Conservation (phyloP, 2,113 vertebrate species). For the Solea senegalensis region DNA sequence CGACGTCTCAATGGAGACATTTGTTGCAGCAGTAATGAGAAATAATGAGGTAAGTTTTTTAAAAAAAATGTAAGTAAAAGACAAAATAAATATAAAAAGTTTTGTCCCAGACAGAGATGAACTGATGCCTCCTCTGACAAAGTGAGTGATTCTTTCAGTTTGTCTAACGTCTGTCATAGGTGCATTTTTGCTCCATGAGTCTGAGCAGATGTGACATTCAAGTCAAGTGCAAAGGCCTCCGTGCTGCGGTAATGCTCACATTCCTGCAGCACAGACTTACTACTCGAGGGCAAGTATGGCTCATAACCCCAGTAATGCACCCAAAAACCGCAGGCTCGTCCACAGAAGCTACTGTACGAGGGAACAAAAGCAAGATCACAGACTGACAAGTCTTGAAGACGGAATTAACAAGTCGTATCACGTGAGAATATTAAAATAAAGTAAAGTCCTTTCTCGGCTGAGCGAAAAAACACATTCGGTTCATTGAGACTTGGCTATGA, state of each 20-base stretch:
- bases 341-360: slow-evolving; percentile 2
- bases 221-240: slow-evolving; percentile 20
- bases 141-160: neutral
- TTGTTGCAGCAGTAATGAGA: neutral
- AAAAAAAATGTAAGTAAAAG: slow-evolving; percentile 3
- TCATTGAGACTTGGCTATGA: neutral
- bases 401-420: neutral
- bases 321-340: neutral
- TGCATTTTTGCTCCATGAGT: slow-evolving; percentile 18
- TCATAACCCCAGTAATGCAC: slow-evolving; percentile 2
- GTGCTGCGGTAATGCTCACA: slow-evolving; percentile 15
- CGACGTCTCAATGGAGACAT: slow-evolving; percentile 3
- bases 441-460: too few species aligned
- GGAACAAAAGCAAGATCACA: neutral
- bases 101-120: neutral
- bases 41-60: neutral
- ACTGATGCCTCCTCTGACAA: neutral
- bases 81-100: slow-evolving; percentile 4
- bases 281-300: slow-evolving; percentile 16
- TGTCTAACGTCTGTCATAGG: slow-evolving; percentile 31
- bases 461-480: too few species aligned
- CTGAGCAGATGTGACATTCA: slow-evolving; percentile 22
- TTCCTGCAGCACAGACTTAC: slow-evolving; percentile 47
- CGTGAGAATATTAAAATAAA: neutral
- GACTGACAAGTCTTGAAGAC: too few species aligned